phyloP scores from a whole-genome alignment of 2,797 vertebrate genomes.

The Anguilla obscura region DNA sequence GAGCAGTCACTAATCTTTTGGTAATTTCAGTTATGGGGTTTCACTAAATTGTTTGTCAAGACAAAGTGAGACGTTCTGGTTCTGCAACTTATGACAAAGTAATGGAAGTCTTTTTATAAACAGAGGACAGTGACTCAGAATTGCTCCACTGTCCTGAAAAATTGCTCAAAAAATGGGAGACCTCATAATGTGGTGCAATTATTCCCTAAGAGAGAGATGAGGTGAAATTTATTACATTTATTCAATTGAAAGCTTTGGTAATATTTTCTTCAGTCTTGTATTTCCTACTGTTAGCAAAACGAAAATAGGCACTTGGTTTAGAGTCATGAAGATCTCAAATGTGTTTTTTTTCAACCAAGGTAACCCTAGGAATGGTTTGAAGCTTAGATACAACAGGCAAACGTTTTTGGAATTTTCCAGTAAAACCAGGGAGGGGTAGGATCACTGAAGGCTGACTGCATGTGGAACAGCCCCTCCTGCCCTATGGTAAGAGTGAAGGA shows the following conservation, averaged over 20 bases:
- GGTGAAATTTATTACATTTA: background rate
- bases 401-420: background rate
- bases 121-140: background rate
- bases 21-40: background rate
- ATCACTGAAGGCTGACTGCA: background rate
- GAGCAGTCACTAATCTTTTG: background rate
- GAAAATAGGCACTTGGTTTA: no score
- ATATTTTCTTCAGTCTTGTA: background rate
- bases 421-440: background rate
- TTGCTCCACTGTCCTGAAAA: background rate
- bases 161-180: background rate
- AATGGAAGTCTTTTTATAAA: background rate
- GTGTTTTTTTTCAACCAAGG: no score
- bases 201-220: background rate
- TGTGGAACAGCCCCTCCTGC: background rate
- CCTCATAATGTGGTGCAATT: background rate
- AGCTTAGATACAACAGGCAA: background rate
- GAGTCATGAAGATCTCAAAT: background rate
- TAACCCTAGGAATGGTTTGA: background rate
- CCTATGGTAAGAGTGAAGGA: conserved; percentile 6
- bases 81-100: background rate
- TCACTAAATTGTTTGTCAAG: background rate
- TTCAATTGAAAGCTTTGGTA: background rate
- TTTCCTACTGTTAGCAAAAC: background rate
- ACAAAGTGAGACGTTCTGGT: background rate